phyloP scores from a whole-genome alignment of 1,140 invertebrate genomes.

The Matsumurasca onukii region DNA sequence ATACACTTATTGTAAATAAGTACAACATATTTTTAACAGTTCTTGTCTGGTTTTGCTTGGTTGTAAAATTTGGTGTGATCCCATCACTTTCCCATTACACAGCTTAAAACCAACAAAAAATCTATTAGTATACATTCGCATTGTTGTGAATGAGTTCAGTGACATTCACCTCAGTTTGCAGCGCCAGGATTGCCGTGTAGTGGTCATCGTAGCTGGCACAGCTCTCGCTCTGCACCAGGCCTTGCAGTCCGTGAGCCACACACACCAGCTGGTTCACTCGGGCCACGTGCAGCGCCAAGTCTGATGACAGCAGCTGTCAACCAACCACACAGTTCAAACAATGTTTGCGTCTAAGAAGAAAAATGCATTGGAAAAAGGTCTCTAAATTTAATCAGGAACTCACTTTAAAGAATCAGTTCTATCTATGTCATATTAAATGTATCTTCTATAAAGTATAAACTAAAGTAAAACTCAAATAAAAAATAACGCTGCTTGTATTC shows the following conservation, averaged over 20 bases:
- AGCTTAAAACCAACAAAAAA: too few species aligned
- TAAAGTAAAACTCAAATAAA: too few species aligned
- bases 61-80: too few species aligned
- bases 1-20: too few species aligned
- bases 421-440: too few species aligned
- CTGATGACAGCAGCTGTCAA: conserved; percentile 65
- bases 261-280: conserved; percentile 69
- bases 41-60: too few species aligned
- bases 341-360: conserved; percentile 11
- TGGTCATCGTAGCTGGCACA: conserved; percentile 69
- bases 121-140: too few species aligned
- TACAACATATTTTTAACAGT: too few species aligned
- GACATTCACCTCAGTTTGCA: conserved; percentile 61
- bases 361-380: background rate
- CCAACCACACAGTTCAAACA: conserved; percentile 5
- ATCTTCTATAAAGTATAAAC: too few species aligned
- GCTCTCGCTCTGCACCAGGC: conserved; percentile 68
- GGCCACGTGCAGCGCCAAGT: conserved; percentile 75
- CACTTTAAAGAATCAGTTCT: background rate
- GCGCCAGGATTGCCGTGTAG: conserved; percentile 63
- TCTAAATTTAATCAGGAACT: conserved; percentile 29
- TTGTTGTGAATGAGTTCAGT: too few species aligned
- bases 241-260: conserved; percentile 70
- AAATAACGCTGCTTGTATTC: too few species aligned
- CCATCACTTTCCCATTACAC: too few species aligned